Base-by-base conservation (phyloP, 2,113 vertebrate genomes). In the Pygoscelis adeliae region DNA sequence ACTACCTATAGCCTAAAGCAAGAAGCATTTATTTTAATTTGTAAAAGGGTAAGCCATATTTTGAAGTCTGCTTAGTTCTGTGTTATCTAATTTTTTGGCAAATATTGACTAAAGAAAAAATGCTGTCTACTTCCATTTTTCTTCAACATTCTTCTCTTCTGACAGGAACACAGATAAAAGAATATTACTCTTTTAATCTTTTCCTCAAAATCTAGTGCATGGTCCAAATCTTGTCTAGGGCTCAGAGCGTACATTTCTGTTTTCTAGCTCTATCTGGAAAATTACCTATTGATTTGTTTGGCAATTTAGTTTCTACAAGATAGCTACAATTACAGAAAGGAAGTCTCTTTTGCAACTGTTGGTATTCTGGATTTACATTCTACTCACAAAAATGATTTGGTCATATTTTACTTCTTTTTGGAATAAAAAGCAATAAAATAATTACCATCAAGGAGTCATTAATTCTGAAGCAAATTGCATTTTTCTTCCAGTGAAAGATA, bases 11-110 rank as follows among this genome's bases (percentile, higher is more conserved):
- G 58, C 66, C 69, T 95, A 93, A 93, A 93, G 32, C 90, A 95
- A 89, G 93, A 84, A 92, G 15, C 85, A 93, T 96, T 97, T 96
- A 47, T 97, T 97, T 96, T 93, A 83, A 79, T 95, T 92, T 87
- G 5, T 42, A 63, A 70, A 89, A 92, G 14, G 15, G 40, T 83
- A 87, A 95, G 87, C 58, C 14, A n/a, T 93, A 94, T 95, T 93
- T 95, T 90, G 26, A 61, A 89, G 34, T 87, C 87, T 92, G 22
- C 30, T 92, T 96, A 77, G 8, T 67, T 74, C 58, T 83, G 40
- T 38, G 12, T 89, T 95, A 87, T 81, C 46, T 94, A 56, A 73
- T 88, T 94, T 94, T 96, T 90, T 67, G 36, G 32, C 76, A 93
- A 92, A 65, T 95, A 91, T 90, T 93, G 79, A 93, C 87, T 94